phyloP scores from a whole-genome alignment of 2,113 vertebrate genomes.

The Silurus meridionalis region DNA sequence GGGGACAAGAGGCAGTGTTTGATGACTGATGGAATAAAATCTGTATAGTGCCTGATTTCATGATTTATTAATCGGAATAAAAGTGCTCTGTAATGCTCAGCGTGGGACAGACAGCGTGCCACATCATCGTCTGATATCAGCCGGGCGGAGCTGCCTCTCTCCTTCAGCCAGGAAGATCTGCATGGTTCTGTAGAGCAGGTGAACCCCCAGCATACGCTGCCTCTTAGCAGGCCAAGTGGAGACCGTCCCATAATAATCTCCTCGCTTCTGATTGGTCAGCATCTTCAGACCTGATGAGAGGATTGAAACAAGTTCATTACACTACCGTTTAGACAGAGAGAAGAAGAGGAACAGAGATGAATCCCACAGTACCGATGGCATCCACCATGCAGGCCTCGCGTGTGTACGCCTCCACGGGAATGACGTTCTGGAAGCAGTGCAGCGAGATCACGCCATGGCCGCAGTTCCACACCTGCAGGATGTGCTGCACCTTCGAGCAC shows the following conservation, averaged over 20 bases:
- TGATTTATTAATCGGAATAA: not conserved
- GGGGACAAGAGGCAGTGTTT: too few species aligned
- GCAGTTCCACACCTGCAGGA: constrained; percentile 85
- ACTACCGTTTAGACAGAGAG: not conserved
- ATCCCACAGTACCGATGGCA: constrained; percentile 75
- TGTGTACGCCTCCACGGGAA: constrained; percentile 86
- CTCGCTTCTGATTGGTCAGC: constrained; percentile 87
- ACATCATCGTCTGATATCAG: constrained; percentile 71
- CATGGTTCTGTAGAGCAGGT: constrained; percentile 81
- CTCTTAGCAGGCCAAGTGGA: constrained; percentile 74
- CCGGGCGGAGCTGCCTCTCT: constrained; percentile 82
- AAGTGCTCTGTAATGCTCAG: not conserved
- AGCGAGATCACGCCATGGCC: constrained; percentile 82
- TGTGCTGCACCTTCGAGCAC: constrained; percentile 81
- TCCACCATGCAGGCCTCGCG: constrained; percentile 89
- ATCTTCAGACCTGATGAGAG: constrained; percentile 75
- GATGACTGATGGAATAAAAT: too few species aligned
- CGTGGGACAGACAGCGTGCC: not conserved
- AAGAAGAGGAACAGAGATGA: not conserved
- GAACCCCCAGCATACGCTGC: constrained; percentile 77
- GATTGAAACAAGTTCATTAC: not conserved
- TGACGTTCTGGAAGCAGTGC: constrained; percentile 88
- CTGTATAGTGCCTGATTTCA: not conserved
- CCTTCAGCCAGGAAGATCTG: constrained; percentile 89
- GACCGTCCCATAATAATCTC: constrained; percentile 80